Conservation (phyloP, 2,888 invertebrate genomes). For the Dorcus hopei region DNA sequence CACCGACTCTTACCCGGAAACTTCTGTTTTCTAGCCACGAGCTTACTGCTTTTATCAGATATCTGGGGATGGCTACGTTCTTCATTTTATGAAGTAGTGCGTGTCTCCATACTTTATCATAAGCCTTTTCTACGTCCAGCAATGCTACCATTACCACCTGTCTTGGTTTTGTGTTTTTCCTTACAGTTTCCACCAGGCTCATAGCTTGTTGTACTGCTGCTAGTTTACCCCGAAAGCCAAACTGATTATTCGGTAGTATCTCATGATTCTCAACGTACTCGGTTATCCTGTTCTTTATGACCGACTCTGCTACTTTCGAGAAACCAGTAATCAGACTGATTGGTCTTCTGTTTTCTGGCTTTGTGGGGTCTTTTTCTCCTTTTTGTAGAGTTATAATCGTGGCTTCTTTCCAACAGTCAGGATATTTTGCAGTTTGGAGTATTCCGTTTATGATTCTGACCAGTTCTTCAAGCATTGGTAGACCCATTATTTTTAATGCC, state of each 20-base stretch:
- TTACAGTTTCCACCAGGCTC: background rate
- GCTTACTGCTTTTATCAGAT: background rate
- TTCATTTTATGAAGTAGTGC: background rate
- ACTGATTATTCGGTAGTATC: constrained; percentile 22
- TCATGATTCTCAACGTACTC: constrained; percentile 6
- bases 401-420: constrained; percentile 12
- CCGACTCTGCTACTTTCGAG: constrained; percentile 27
- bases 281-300: constrained; percentile 18
- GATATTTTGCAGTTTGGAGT: too few species aligned
- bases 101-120: background rate
- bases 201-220: background rate
- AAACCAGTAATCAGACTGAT: constrained; percentile 29
- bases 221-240: constrained; percentile 30
- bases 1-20: too few species aligned
- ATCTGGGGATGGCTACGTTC: background rate
- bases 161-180: background rate
- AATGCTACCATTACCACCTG: background rate
- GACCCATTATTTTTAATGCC: too few species aligned
- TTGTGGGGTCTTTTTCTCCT: background rate
- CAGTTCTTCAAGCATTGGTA: too few species aligned
- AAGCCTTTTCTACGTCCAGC: background rate
- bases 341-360: constrained; percentile 26
- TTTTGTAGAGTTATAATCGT: constrained; percentile 4
- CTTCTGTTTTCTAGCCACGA: background rate
- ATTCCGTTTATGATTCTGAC: too few species aligned